These are phyloP conservation scores for Caenorhabditis sp. DNA, from an alignment of 2,888 invertebrate species.

Conservation along the genomic window DNA sequence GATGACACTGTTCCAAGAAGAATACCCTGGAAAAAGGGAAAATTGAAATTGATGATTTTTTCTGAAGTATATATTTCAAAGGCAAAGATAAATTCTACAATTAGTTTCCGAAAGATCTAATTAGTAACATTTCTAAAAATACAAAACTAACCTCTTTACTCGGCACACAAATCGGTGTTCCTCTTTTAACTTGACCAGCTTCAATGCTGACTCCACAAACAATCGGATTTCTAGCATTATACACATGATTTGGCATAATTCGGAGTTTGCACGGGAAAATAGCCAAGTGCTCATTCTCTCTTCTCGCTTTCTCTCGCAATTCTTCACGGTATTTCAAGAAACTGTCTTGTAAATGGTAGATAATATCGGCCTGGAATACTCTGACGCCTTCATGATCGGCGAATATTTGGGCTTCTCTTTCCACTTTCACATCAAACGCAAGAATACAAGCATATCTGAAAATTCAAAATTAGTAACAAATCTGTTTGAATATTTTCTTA, in stretches of 20 bases:
- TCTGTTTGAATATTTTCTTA: constrained; percentile 27
- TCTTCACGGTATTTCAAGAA: constrained; percentile 83
- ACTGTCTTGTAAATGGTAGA: constrained; percentile 98
- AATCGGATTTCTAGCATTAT: constrained; percentile 94
- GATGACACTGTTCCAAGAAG: constrained; percentile 92
- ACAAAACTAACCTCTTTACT: constrained; percentile 79
- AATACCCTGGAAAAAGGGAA: constrained; percentile 80
- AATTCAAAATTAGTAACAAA: constrained; percentile 10
- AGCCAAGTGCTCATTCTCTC: constrained; percentile 93
- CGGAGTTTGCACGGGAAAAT: constrained; percentile 96
- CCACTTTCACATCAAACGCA: constrained; percentile 95
- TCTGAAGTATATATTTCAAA: not conserved
- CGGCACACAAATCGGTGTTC: constrained; percentile 96
- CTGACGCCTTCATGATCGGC: constrained; percentile 91
- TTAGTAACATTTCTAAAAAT: not conserved
- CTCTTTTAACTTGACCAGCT: constrained; percentile 91
- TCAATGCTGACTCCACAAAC: constrained; percentile 94
- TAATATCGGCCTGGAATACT: constrained; percentile 96
- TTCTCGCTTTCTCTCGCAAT: constrained; percentile 86
- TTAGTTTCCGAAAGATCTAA: not conserved
- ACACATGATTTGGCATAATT: constrained; percentile 85
- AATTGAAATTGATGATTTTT: constrained; percentile 1
- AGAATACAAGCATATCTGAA: constrained; percentile 90
- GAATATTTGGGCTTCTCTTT: constrained; percentile 95
- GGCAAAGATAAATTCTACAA: not conserved